Conservation (phyloP, 2,113 vertebrate genomes). For the Ageneiosus marmoratus region DNA sequence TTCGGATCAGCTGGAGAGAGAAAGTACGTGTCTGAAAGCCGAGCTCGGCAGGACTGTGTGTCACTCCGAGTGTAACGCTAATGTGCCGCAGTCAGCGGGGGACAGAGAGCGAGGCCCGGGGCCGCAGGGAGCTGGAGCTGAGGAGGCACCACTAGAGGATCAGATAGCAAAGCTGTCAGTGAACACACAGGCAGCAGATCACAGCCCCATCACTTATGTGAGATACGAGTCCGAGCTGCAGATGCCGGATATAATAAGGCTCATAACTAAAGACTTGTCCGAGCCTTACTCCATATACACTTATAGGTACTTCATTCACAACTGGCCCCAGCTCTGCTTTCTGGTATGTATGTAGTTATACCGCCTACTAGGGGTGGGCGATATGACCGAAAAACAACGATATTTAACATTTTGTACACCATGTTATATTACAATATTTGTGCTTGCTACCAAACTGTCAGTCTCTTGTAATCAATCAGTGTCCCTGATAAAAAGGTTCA, state of each 20-base stretch:
- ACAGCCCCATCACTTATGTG: slow-evolving; percentile 89
- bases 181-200: slow-evolving; percentile 57
- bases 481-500: not conserved
- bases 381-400: not conserved
- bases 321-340: slow-evolving; percentile 99
- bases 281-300: slow-evolving; percentile 99
- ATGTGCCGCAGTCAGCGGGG: slow-evolving; percentile 26
- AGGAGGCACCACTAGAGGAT: slow-evolving; percentile 67
- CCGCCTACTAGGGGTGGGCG: slow-evolving; percentile 20
- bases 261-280: slow-evolving; percentile 99
- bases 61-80: slow-evolving; percentile 51
- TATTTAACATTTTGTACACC: not conserved
- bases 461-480: not conserved
- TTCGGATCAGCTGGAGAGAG: slow-evolving; percentile 12
- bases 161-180: slow-evolving; percentile 74
- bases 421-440: not conserved
- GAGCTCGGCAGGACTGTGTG: slow-evolving; percentile 73
- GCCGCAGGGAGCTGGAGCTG: slow-evolving; percentile 65
- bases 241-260: slow-evolving; percentile 99
- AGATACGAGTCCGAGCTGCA: slow-evolving; percentile 98
- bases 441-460: not conserved
- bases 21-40: slow-evolving; percentile 48
- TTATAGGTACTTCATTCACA: slow-evolving; percentile 99
- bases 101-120: slow-evolving; percentile 48
- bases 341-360: slow-evolving; percentile 84